Evolutionary conservation across 2,797 vertebrate genomes (phyloP), one percentile per base, ranked within the genome.

Genomic region (Cyprinodon diabolis): DNA sequence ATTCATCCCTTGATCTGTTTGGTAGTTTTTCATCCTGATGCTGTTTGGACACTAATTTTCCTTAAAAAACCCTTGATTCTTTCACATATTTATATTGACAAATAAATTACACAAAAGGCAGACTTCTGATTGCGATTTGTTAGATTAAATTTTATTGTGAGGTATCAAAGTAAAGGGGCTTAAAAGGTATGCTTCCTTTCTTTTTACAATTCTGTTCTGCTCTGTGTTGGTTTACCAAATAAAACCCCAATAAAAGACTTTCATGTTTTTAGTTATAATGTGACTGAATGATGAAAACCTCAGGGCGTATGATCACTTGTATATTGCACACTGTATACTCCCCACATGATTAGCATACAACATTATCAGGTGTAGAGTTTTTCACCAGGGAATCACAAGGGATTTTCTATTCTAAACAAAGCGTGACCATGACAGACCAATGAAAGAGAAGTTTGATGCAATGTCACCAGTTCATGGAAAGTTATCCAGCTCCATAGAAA

Each of bases 301-400:
- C 62, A 65, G 45, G 43, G 13, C 17, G 43, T 45, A 47, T 65
- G 62, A 65, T 47, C 43, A 47, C 21, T 65, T 65, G n/a, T 65
- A 65, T 65, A 65, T n/a, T n/a, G 45, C 12, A 40, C 40, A 23
- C 14, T 23, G 14, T 23, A 66, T 49, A 43, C 49, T 62, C 25
- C 23, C 35, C 69, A 69, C 15, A 58, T 37, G 84, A 82, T 19
- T 48, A 14, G 1, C 62, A 2, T 72, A 76, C 69, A 75, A 75
- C 25, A 25, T 67, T 4, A 43, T 77, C 75, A 84, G 55, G 69
- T 72, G 80, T 30, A 14, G 6, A 67, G 17, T 19, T 63, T 66
- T 47, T 63, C 21, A 60, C 51, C 12, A 45, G 47, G 43, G 51
- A 78, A 57, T 76, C 66, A 71, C 45, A 12, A 1, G 73, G 58